Evolutionary conservation across 2,113 vertebrate genomes (phyloP).

Genomic region (Cervus canadensis): DNA sequence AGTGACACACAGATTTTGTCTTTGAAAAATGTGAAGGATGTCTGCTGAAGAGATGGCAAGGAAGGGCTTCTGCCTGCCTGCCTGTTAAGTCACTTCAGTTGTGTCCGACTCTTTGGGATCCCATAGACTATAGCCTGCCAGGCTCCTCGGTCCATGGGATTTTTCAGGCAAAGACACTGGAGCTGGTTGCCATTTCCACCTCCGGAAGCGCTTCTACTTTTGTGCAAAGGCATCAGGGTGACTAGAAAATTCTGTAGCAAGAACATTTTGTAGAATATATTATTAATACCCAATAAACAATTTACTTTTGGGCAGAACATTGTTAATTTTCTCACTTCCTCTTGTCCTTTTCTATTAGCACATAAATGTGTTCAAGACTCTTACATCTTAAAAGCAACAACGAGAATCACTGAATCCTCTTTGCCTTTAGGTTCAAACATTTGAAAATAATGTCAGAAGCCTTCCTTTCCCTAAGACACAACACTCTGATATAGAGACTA

Average conservation of each 20-base stretch:
- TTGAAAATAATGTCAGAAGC: background rate
- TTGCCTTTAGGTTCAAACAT: background rate
- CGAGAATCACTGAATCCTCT: background rate
- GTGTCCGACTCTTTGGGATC: background rate
- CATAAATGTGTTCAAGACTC: background rate
- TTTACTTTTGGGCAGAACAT: background rate
- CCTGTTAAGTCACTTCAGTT: background rate
- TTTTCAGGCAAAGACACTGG: background rate
- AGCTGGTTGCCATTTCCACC: background rate
- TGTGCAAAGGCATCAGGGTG: background rate
- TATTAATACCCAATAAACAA: background rate
- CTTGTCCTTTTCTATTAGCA: background rate
- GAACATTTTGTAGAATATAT: background rate
- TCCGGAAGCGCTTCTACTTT: background rate
- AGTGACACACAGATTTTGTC: background rate
- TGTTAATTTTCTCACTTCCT: background rate
- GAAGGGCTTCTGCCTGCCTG: background rate
- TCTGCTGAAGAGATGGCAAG: background rate
- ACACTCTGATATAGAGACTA: background rate
- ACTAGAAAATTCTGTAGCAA: background rate
- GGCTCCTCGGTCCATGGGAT: background rate
- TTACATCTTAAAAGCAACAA: background rate
- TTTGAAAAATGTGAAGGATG: background rate
- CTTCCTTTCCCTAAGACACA: background rate
- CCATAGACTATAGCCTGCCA: background rate